Evolutionary conservation across 2,888 invertebrate genomes (phyloP).

Genomic region (Latrodectus hesperus): DNA sequence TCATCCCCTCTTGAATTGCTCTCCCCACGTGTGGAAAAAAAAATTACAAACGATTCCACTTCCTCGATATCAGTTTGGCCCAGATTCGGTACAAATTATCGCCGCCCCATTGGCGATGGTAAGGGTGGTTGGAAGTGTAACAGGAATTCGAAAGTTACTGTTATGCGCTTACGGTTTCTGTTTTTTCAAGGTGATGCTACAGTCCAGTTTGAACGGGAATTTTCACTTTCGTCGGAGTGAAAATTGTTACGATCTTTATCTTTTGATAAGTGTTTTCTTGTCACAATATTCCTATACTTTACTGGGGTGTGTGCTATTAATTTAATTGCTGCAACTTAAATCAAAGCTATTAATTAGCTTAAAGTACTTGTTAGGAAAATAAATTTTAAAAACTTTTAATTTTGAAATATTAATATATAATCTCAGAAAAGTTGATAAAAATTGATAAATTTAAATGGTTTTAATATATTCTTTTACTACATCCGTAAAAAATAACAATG

Average conservation of each 20-base stretch:
- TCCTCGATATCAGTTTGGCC: slow-evolving; percentile 52
- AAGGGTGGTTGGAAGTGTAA: slow-evolving; percentile 24
- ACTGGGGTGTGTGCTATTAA: too few relatives aligned
- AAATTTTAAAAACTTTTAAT: too few relatives aligned
- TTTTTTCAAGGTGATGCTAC: slow-evolving; percentile 45
- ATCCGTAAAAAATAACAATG: too few relatives aligned
- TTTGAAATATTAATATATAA: too few relatives aligned
- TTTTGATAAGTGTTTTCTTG: neutral
- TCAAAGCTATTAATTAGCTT: too few relatives aligned
- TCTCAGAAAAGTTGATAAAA: too few relatives aligned
- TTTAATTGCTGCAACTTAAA: too few relatives aligned
- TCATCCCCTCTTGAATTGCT: neutral
- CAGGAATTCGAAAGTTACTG: slow-evolving; percentile 25
- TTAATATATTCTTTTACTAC: too few relatives aligned
- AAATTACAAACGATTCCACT: slow-evolving; percentile 9
- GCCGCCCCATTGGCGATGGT: slow-evolving; percentile 31
- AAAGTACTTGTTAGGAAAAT: too few relatives aligned
- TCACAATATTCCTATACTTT: too few relatives aligned
- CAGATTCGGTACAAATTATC: slow-evolving; percentile 34
- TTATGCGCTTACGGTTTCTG: neutral
- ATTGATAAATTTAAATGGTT: too few relatives aligned
- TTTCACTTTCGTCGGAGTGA: slow-evolving; percentile 38
- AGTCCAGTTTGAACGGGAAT: neutral
- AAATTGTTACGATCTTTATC: slow-evolving; percentile 10
- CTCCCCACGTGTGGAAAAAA: neutral